Conservation (phyloP, 2,888 invertebrate genomes). For the Diloba caeruleocephala region DNA sequence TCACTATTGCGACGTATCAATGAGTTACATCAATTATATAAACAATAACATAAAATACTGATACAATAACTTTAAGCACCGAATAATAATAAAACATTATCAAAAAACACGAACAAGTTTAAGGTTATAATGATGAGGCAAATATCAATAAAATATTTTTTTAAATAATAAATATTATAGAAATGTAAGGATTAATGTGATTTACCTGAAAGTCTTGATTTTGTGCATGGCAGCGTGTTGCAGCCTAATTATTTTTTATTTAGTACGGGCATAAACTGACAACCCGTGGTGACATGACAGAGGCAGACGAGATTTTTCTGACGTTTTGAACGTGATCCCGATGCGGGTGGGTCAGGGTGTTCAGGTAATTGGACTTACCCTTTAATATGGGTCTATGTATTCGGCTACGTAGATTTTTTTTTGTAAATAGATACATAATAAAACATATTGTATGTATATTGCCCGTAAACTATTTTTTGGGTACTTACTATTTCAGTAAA, state of each 20-base stretch:
- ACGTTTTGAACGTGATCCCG: slow-evolving; percentile 54
- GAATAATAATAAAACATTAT: slow-evolving; percentile 39
- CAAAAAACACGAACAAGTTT: slow-evolving; percentile 36
- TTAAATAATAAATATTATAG: slow-evolving; percentile 1
- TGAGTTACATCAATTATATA: slow-evolving; percentile 2
- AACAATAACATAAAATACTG: slow-evolving; percentile 9
- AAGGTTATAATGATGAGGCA: slow-evolving; percentile 83
- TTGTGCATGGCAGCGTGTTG: slow-evolving; percentile 86
- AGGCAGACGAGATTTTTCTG: slow-evolving; percentile 71
- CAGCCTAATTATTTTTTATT: slow-evolving; percentile 76
- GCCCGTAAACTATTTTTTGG: too few relatives aligned
- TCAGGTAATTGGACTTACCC: slow-evolving; percentile 22
- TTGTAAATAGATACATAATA: too few relatives aligned
- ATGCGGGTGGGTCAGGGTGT: slow-evolving; percentile 23
- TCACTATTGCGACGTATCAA: background rate
- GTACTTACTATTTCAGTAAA: too few relatives aligned
- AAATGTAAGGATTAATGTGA: slow-evolving; percentile 25
- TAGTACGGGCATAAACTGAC: slow-evolving; percentile 85
- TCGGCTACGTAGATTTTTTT: background rate
- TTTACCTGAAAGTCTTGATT: slow-evolving; percentile 85
- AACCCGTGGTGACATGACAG: slow-evolving; percentile 85
- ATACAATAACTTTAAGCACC: background rate
- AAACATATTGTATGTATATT: too few relatives aligned
- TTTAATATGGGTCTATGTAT: background rate
- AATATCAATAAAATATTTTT: slow-evolving; percentile 25